Evolutionary conservation across 2,797 vertebrate genomes (phyloP), one percentile per base, ranked within the genome.

Genomic region (Eurystomus glaucurus): DNA sequence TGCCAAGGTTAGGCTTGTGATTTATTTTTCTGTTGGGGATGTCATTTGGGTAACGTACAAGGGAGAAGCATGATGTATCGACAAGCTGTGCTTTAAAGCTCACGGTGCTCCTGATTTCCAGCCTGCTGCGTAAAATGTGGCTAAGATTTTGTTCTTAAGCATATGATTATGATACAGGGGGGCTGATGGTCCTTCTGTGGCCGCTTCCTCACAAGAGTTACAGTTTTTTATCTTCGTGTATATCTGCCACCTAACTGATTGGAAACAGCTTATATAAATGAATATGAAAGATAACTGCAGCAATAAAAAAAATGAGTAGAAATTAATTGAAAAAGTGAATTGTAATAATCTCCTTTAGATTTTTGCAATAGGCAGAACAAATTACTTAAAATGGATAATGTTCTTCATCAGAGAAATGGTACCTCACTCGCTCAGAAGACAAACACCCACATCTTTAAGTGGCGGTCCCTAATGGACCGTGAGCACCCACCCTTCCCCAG

Each of bases 311-410:
- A 16, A 18, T n/a, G 48, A 14, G 48, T 52, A 84, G 41, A 71
- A 86, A 94, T 68, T 88, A 93, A 88, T 84, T 86, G 43, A 60
- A 81, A 78, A 81, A 68, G 39, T 9, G 9, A 91, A 60, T 33
- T 75, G 31, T 45, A 78, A 78, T 90, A 55, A 52, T 62, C 35
- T 81, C 35, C 80, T 93, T 75, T 39, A 66, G 60, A 45, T 41
- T 93, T 88, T 88, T 87, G 77, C 57, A 75, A 37, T 0, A 4
- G 54, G 28, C 41, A 84, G 79, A 86, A 90, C 20, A 61, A 71
- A 78, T 68, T 64, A 22, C 72, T 90, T 90, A 28, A 19, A 86
- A 60, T 61, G 51, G 69, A 26, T 68, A 58, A 70, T 12, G 29
- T 52, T 69, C 28, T 45, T 90, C 7, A 13, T 60, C 41, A 89